These are phyloP conservation scores for Mesocricetus auratus DNA, from an alignment of 2,113 vertebrate genomes.

Conservation along the genomic window DNA sequence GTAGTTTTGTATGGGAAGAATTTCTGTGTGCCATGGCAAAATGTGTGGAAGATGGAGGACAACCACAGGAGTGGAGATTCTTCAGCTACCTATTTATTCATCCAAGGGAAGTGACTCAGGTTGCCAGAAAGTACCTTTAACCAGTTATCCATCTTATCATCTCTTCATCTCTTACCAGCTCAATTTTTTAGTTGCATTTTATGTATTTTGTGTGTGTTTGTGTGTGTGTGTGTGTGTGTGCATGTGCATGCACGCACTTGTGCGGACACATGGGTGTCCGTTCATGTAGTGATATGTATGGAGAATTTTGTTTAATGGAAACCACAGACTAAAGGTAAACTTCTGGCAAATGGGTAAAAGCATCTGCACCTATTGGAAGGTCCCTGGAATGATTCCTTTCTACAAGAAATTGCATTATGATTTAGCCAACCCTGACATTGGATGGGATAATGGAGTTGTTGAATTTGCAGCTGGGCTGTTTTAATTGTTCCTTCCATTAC, in stretches of 20 bases:
- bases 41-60: not conserved
- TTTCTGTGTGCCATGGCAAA: not conserved
- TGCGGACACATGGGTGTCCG: no score
- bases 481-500: constrained; percentile 64
- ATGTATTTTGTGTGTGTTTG: not conserved
- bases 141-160: not conserved
- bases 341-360: not conserved
- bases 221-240: not conserved
- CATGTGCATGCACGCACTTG: no score
- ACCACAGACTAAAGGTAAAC: not conserved
- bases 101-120: not conserved
- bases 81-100: not conserved
- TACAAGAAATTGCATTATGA: constrained; percentile 72
- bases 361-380: constrained; percentile 7
- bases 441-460: constrained; percentile 79
- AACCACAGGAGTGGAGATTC: no score
- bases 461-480: constrained; percentile 80
- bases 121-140: not conserved
- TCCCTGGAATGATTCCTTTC: constrained; percentile 42
- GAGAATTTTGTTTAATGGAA: constrained; percentile 26
- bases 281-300: not conserved
- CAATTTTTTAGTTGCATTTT: not conserved
- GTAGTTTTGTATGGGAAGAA: not conserved
- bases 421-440: constrained; percentile 70
- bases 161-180: no score